phyloP scores from a whole-genome alignment of 1,140 invertebrate species.

The Caenorhabditis remanei region DNA sequence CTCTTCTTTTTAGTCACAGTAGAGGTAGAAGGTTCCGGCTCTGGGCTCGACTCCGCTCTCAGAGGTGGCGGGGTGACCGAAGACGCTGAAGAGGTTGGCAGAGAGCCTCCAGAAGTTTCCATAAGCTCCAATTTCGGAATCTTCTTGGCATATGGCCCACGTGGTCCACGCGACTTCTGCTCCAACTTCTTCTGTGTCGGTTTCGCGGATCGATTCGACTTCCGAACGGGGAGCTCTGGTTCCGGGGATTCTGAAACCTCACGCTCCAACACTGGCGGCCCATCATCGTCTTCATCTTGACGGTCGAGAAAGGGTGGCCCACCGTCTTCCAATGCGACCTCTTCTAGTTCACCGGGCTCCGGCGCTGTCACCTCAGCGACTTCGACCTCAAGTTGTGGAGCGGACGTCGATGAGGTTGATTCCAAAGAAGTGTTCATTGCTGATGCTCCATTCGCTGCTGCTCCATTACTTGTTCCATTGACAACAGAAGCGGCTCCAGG shows the following conservation, averaged over 20 bases:
- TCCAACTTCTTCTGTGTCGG: slow-evolving; percentile 5
- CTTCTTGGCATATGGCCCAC: background rate
- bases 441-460: too few relatives aligned
- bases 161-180: background rate
- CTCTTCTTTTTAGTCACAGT: too few relatives aligned
- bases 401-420: too few relatives aligned
- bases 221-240: background rate
- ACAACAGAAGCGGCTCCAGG: background rate
- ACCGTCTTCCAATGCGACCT: background rate
- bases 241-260: background rate
- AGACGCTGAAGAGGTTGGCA: background rate
- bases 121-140: background rate
- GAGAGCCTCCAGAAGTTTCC: background rate
- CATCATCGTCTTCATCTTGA: background rate
- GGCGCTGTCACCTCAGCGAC: background rate
- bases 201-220: background rate
- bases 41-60: background rate
- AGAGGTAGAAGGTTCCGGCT: background rate
- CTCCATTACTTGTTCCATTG: too few relatives aligned
- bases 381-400: too few relatives aligned
- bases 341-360: background rate
- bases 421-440: too few relatives aligned
- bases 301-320: background rate
- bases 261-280: background rate
- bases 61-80: background rate